Base-by-base conservation (phyloP, 2,888 invertebrate species). In the Cosmia pyralina region DNA sequence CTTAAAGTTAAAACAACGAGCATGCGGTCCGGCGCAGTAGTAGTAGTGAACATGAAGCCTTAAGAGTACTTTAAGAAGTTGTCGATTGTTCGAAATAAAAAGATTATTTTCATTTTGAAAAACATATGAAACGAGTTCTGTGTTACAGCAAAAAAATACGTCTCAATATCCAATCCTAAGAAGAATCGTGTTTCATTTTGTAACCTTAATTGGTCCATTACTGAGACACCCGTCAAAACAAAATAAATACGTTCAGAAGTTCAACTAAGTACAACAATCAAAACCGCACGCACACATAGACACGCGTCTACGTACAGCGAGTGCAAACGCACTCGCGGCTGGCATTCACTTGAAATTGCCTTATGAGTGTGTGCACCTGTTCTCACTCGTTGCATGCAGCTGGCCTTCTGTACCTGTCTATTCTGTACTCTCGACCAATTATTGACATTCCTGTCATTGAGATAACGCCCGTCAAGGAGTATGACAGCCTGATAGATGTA, bases 401-500 rank as follows among this genome's bases (percentile, higher is more conserved):
- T 3, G 4, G 10, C 19, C 59, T 79, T 79, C 73, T 72, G 48
- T 10, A 17, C 11, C 44, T 34, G 5, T 1, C 15, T 50, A 34
- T 22, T 53, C 34, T 34, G 58, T 75, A 34, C 17, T 17, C 28
- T 52, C 64, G 64, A 80, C 79, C 79, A 82, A 84, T 85, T 86
- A 88, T 83, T 84, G 87, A 79, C 86, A 78, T 67, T 77, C 67
- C 22, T 72, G 44, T 82, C 79, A 81, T 74, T 75, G 79, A 79
- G 75, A 87, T 85, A 84, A 71, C 70, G 60, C 69, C 77, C 62
- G 77, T 81, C 84, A 69, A 69, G 63, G 62, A 64, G 68, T 82
- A 79, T 82, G 86, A 81, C 85, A 82, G 71, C 41, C 69, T 79
- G 75, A 85, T 83, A 79, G 82, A 87, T 88, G 86, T 82, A 67